Percentiles rank a stretch among this genome's conserved stretches.
phyloP scores from a whole-genome alignment of 2,113 vertebrate species.

The Actinemys pallida region DNA sequence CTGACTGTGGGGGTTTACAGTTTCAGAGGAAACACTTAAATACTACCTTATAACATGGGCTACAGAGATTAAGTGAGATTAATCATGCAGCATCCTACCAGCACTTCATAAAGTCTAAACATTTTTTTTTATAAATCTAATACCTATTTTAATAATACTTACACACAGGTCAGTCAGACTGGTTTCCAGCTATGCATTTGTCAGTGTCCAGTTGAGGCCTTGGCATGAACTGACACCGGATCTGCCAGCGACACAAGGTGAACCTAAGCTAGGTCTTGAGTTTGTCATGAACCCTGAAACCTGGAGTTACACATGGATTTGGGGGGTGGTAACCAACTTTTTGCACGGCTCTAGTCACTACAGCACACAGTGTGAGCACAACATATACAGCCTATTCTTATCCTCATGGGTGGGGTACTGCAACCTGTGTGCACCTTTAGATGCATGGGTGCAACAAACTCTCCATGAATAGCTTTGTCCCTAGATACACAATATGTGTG shows the following conservation, averaged over 20 bases:
- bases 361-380: neutral
- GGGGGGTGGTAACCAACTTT: neutral
- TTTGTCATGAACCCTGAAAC: neutral
- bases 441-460: neutral
- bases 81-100: neutral
- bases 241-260: neutral
- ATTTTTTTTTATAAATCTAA: neutral
- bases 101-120: neutral
- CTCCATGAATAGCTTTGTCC: neutral
- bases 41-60: neutral
- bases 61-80: neutral
- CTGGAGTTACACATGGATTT: neutral
- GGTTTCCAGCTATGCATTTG: no score
- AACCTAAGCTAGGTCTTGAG: neutral
- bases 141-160: no score
- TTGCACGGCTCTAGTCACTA: fast-evolving
- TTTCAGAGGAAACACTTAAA: neutral
- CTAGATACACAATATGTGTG: neutral
- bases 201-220: no score
- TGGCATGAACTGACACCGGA: no score
- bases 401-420: neutral
- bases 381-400: neutral
- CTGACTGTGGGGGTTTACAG: neutral
- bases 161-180: no score
- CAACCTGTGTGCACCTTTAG: neutral